Conservation (phyloP, 1,140 invertebrate species). For the Holotrichia oblita region DNA sequence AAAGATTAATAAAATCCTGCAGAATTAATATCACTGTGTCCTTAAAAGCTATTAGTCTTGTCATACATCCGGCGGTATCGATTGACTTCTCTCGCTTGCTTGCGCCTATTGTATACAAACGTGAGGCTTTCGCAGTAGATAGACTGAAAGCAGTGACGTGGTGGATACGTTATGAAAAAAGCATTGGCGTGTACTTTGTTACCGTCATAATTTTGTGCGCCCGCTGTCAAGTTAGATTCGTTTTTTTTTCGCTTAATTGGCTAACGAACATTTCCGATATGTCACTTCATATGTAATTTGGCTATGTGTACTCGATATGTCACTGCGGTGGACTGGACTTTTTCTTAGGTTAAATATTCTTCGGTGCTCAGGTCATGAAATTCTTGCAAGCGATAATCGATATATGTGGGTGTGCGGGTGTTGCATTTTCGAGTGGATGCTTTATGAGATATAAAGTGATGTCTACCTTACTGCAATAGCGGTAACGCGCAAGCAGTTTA, state of each 20-base stretch:
- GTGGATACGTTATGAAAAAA: neutral
- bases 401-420: no score
- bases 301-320: no score
- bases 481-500: no score
- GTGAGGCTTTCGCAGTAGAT: no score
- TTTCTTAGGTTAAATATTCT: no score
- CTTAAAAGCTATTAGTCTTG: constrained; percentile 27
- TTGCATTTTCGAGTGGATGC: no score
- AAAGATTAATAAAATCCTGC: constrained; percentile 23
- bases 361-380: no score
- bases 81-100: neutral
- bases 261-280: neutral
- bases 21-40: constrained; percentile 14
- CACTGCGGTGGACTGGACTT: no score
- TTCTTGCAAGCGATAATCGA: no score
- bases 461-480: no score
- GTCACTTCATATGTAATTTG: constrained; percentile 12
- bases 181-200: neutral
- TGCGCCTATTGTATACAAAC: no score
- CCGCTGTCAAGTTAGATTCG: neutral
- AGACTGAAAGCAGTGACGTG: neutral
- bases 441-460: no score
- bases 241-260: constrained; percentile 9
- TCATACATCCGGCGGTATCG: constrained; percentile 10
- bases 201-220: neutral